Base-by-base conservation (phyloP, 2,888 invertebrate genomes). In the Troilus luridus region DNA sequence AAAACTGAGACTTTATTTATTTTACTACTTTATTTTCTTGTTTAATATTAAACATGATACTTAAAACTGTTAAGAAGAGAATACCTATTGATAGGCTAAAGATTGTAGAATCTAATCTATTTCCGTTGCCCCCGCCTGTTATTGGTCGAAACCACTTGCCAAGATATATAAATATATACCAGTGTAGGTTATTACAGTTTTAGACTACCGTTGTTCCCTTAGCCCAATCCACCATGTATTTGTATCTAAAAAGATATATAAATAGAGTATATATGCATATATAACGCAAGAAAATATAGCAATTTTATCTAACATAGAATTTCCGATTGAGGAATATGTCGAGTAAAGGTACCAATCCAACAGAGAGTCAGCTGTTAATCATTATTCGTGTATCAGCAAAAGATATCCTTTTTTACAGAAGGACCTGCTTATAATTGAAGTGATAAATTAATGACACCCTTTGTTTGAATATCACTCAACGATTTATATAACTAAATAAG, bases 101-200 rank as follows among this genome's bases (percentile, higher is more conserved):
- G 10, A 85, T 21, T n/a, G 41, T 85, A 56, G 85, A 54, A 56
- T n/a, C 85, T 85, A 58, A 58, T 85, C 85, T 85, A 85, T 85
- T 85, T 85, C 85, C 5, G 85, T 85, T 85, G n/a, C 41, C 10
- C 56, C 56, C 8, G 85, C n/a, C 56, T 21, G 85, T 85, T 85
- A 56, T 58, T 85, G 85, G 85, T 85, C 85, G 85, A 85, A 85
- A 85, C 85, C n/a, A n/a, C 56, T 58, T 85, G 85, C 85, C 85
- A 85, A 85, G 85, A 85, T 56, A 85, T 85, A 85, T 85, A 85
- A 85, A 85, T 85, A 85, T 58, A 58, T n/a, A 54, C 56, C 12
- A 56, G 85, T 85, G 85, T 85, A 85, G 85, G 85, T 85, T 85
- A 85, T 56, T 85, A 85, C 56, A 85, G 56, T 85, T 85, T 85